Evolutionary conservation across 1,140 invertebrate species (phyloP).

Genomic region (Aporrectodea caliginosa): DNA sequence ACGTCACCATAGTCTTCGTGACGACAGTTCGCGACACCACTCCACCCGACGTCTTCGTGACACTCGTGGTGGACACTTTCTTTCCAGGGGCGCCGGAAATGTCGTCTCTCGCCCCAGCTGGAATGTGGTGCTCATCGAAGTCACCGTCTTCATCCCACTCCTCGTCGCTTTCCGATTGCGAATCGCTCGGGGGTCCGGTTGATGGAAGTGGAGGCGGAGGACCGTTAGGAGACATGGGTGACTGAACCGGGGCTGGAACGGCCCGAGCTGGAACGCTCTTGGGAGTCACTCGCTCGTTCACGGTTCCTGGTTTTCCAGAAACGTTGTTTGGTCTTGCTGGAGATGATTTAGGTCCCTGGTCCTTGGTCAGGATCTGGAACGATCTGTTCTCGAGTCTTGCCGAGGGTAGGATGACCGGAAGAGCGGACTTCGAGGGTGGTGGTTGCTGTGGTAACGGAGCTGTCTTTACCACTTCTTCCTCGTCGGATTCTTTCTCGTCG

Average conservation of each 20-base stretch:
- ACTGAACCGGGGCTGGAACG: background rate
- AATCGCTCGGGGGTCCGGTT: slow-evolving; percentile 4
- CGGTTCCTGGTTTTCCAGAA: background rate
- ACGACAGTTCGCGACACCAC: slow-evolving; percentile 12
- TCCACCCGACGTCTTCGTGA: background rate
- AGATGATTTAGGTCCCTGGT: background rate
- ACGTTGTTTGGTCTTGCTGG: background rate
- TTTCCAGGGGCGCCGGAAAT: background rate
- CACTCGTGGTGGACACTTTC: background rate
- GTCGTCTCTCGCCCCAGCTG: background rate
- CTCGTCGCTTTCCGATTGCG: background rate
- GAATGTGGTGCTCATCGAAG: background rate
- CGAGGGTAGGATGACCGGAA: background rate
- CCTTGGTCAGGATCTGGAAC: background rate
- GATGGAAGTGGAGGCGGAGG: slow-evolving; percentile 15
- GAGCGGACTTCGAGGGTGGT: background rate
- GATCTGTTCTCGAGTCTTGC: background rate
- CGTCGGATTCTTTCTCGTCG: background rate
- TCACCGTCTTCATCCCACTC: background rate
- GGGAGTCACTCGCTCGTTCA: background rate
- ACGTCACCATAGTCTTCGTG: slow-evolving; percentile 16
- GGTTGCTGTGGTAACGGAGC: slow-evolving; percentile 1
- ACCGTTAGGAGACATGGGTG: background rate
- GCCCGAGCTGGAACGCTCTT: background rate
- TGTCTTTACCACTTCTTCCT: background rate